These are phyloP conservation scores for Atta colombica DNA, from an alignment of 1,140 invertebrate genomes.

Conservation along the genomic window DNA sequence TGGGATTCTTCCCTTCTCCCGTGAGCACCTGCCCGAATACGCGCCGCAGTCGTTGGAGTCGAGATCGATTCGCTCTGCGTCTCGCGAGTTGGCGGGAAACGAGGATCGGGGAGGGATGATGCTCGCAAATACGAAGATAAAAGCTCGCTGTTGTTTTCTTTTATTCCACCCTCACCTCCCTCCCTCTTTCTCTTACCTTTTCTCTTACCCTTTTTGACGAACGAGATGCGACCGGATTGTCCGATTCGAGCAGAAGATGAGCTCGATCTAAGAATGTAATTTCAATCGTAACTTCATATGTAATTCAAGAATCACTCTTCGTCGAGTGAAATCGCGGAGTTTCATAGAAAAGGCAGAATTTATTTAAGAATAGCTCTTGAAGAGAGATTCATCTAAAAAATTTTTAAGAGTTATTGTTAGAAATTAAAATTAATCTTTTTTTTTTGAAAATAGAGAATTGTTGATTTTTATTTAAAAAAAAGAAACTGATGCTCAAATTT, in stretches of 20 bases:
- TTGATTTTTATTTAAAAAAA: neutral
- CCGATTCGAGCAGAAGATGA: conserved; percentile 26
- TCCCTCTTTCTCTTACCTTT: neutral
- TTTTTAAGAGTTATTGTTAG: neutral
- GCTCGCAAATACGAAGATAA: conserved; percentile 69
- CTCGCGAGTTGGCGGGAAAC: conserved; percentile 36
- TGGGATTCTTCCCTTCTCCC: conserved; percentile 73
- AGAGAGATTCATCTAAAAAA: neutral
- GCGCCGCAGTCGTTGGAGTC: conserved; percentile 57
- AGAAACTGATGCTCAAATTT: neutral
- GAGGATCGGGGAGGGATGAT: no score
- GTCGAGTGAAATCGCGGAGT: neutral
- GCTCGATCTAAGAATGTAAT: conserved; percentile 33
- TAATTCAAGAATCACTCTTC: conserved; percentile 14
- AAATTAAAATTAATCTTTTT: conserved; percentile 12
- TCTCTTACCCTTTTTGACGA: neutral
- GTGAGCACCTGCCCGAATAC: conserved; percentile 67
- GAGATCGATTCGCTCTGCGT: conserved; percentile 73
- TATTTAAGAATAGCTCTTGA: neutral
- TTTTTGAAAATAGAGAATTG: neutral
- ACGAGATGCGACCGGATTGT: conserved; percentile 44
- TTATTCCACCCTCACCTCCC: no score
- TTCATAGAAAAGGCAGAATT: neutral
- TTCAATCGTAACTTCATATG: conserved; percentile 25
- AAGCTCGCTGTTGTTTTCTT: conserved; percentile 55